phyloP scores from a whole-genome alignment of 2,797 vertebrate genomes.

The Peromyscus aztecus region DNA sequence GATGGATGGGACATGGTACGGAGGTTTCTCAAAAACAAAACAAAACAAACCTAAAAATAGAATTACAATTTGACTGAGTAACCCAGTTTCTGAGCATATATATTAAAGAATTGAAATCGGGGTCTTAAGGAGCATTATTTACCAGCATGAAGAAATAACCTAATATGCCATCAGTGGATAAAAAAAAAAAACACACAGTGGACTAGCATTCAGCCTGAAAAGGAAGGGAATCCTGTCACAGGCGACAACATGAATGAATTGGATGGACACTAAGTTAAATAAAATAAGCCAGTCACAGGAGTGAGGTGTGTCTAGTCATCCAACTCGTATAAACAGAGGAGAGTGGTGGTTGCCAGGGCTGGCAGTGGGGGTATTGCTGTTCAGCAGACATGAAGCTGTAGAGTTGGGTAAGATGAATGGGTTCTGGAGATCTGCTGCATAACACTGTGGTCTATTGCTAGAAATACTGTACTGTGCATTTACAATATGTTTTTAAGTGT shows the following conservation, averaged over 20 bases:
- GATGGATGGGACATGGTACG: neutral
- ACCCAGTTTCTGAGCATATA: neutral
- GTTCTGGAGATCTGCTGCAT: neutral
- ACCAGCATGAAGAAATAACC: neutral
- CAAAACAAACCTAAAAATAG: no score
- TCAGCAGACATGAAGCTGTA: neutral
- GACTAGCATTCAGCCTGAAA: neutral
- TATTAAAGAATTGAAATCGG: neutral
- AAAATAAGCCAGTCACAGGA: neutral
- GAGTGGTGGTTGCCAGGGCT: no score
- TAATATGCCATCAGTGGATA: neutral
- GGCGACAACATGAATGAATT: neutral
- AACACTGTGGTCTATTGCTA: neutral
- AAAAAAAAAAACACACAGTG: neutral
- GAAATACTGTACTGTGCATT: neutral
- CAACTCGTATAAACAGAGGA: neutral
- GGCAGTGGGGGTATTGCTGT: neutral
- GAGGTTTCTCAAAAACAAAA: neutral
- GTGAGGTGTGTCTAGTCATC: neutral
- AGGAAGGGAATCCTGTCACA: neutral
- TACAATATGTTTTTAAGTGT: neutral
- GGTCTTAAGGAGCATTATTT: neutral
- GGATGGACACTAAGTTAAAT: neutral
- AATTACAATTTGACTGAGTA: neutral
- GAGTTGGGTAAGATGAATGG: neutral